Conservation (phyloP, 2,113 vertebrate species). For the Motacilla tschutschensis region DNA sequence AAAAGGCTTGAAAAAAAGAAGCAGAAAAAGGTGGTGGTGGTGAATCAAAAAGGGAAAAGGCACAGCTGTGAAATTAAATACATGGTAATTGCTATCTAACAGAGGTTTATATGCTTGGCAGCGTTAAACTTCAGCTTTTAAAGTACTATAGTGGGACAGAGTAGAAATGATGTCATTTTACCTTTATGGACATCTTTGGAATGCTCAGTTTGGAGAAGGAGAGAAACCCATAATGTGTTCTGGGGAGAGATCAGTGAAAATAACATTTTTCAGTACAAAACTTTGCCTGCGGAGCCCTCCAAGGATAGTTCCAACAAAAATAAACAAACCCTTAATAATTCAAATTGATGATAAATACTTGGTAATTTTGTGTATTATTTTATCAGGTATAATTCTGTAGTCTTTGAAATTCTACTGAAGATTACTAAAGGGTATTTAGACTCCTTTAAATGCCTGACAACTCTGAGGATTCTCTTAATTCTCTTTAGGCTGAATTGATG, state of each 20-base stretch:
- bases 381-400: background rate
- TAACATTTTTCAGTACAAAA: background rate
- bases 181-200: background rate
- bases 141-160: background rate
- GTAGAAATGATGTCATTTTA: background rate
- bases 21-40: background rate
- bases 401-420: background rate
- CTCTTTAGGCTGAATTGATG: background rate
- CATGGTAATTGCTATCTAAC: background rate
- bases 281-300: background rate
- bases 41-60: background rate
- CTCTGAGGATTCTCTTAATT: background rate
- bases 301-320: background rate
- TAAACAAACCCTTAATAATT: background rate
- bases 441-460: background rate
- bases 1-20: background rate
- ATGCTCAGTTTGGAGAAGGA: background rate
- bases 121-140: background rate
- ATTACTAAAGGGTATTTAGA: background rate
- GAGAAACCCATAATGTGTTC: background rate
- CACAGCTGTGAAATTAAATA: conserved; percentile 33
- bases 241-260: background rate
- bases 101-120: background rate
- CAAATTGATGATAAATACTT: background rate
- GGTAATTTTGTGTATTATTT: background rate